These are phyloP conservation scores for Paraescarpia echinospica DNA, from an alignment of 1,140 invertebrate genomes.

Conservation along the genomic window DNA sequence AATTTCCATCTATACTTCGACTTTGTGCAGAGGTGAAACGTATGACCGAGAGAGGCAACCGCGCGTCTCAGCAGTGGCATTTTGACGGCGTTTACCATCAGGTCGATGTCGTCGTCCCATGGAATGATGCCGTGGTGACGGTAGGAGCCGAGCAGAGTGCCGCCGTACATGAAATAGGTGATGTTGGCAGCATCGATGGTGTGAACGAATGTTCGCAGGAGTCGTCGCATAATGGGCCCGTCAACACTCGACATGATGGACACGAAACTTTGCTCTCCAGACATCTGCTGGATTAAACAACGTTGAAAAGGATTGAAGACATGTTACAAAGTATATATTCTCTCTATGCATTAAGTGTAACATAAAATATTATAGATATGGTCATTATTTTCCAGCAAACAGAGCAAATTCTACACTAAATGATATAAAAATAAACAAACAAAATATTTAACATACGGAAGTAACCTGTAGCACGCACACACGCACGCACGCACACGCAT, in stretches of 20 bases:
- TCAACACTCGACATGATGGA: neutral
- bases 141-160: slow-evolving; percentile 37
- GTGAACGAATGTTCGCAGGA: neutral
- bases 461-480: no score
- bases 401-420: neutral
- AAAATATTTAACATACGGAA: no score
- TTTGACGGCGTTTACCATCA: slow-evolving; percentile 8
- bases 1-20: neutral
- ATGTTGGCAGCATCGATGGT: neutral
- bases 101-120: slow-evolving; percentile 41
- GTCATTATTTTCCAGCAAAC: neutral
- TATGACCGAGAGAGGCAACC: no score
- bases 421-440: neutral
- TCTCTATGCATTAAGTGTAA: neutral
- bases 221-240: slow-evolving; percentile 17
- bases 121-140: slow-evolving; percentile 39
- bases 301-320: neutral
- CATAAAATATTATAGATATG: neutral
- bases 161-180: slow-evolving; percentile 31
- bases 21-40: neutral
- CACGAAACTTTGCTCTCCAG: neutral
- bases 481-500: no score
- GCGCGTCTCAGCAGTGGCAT: neutral
- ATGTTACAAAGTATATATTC: neutral
- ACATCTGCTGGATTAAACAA: no score